phyloP scores from a whole-genome alignment of 2,888 invertebrate genomes.

The Tanytarsus gracilentus region DNA sequence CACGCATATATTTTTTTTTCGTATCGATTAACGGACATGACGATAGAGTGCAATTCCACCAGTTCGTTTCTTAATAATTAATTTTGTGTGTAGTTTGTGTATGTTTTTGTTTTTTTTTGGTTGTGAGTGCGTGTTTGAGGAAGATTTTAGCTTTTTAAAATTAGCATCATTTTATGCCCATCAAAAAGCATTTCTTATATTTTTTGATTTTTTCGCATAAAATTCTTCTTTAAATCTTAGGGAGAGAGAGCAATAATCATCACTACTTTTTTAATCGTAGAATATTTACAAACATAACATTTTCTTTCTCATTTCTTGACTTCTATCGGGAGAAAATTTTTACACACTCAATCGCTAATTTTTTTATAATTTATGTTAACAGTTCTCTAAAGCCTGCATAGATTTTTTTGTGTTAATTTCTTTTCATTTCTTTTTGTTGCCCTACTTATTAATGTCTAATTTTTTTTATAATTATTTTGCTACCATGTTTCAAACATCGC shows the following conservation, averaged over 20 bases:
- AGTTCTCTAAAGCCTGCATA: slow-evolving; percentile 28
- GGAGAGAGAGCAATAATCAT: slow-evolving; percentile 10
- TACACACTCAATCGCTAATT: slow-evolving; percentile 1
- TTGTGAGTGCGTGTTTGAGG: too few relatives aligned
- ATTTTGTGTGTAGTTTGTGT: neutral
- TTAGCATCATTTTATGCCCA: neutral
- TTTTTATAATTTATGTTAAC: slow-evolving; percentile 17
- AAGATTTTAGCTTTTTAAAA: slow-evolving; percentile 8
- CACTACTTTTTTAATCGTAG: neutral
- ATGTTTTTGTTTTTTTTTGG: neutral
- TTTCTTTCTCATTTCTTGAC: neutral
- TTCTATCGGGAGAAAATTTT: too few relatives aligned
- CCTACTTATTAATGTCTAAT: slow-evolving; percentile 18
- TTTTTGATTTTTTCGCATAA: slow-evolving; percentile 12
- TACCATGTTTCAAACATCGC: neutral
- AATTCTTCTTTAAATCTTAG: neutral
- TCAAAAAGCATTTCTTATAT: slow-evolving; percentile 12
- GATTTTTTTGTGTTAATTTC: neutral
- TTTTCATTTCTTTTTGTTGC: neutral
- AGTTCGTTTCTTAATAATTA: slow-evolving; percentile 1
- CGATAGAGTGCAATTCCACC: neutral
- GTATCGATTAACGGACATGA: neutral
- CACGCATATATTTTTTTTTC: slow-evolving; percentile 3
- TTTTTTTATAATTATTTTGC: neutral
- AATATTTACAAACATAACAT: too few relatives aligned